Evolutionary conservation across 2,888 invertebrate species (phyloP), one percentile per base, ranked within the genome.

Genomic region (Dryococelus australis): DNA sequence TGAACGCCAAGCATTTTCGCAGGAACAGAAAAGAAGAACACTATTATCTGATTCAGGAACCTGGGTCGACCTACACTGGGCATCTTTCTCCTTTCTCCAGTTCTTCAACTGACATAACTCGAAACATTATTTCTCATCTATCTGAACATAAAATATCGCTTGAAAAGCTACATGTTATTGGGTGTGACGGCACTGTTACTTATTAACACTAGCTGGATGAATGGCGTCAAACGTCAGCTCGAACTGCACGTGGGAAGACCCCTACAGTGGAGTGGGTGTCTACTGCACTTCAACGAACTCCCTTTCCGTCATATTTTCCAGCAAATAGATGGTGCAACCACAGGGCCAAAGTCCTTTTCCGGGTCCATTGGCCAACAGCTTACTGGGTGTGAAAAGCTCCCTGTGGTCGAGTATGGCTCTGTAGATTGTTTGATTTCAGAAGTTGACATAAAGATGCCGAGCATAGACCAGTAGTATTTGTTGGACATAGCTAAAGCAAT

Each of bases 121-220:
- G 13, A 35, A 81, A 26, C 27, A 81, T 81, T 20, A 81, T 27
- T 81, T 81, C 81, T 26, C 81, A 35, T 81, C 81, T 81, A 26
- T 27, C 81, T 81, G 35, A 27, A 81, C 35, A 13, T 81, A 13
- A 12, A 35, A 81, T 86, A 87, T 84, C 47, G 28, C 85, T 87
- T 80, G 84, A 88, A 84, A 81, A 87, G 43, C 87, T 89, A n/a
- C 81, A 86, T 79, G 86, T 86, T 16, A 89, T 89, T 87, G 88
- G 88, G 35, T 89, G 87, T 86, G 88, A 89, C 88, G 89, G 88
- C 26, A 89, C 88, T 16, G 84, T 80, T 86, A 86, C 87, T n/a
- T n/a, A n/a, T n/a, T 65, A 88, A 89, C 85, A 88, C 88, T 78
- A 87, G 89, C 43, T 86, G 84, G 84, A 88, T 86, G 85, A 87